Evolutionary conservation across 1,140 invertebrate genomes (phyloP), one percentile per base, ranked within the genome.

Genomic region (Atta cephalotes): DNA sequence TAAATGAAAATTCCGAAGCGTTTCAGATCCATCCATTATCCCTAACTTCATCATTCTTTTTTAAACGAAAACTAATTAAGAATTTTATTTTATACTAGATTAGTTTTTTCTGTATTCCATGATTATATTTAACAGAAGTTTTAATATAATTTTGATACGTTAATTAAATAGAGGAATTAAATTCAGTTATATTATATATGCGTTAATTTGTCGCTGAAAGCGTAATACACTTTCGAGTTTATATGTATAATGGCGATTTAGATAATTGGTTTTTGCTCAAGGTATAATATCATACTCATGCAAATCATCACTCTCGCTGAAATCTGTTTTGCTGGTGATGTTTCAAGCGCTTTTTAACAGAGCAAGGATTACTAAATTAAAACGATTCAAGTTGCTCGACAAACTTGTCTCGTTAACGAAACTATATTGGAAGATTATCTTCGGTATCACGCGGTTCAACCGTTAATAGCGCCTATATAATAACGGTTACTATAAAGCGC

Each of bases 351-450:
- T 60, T 80, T 70, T 25, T 56, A n/a, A n/a, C 14, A 14, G 1
- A 65, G 18, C 39, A 63, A 70, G 49, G 35, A 31, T n/a, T 65
- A 14, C 58, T 60, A 81, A 90, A 91, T 89, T 74, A 89, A 71
- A 86, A 77, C 56, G 35, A 86, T 74, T 77, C 62, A 63, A 76
- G 60, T 77, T 45, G 70, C 51, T 56, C 70, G 21, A 21, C 65
- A 31, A 68, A 45, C 86, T 39, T n/a, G 49, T 84, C 70, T 88
- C 66, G 86, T 88, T 86, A 86, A 66, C 65, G 66, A 87, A 87
- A 91, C 76, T 60, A 90, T 89, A 92, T 90, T 90, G 80, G 68
- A 86, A 78, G 65, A 68, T 68, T 51, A 71, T 86, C 85, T 85
- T 88, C 80, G 56, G 70, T 77, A 87, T 81, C 35, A 39, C 87